Base-by-base conservation (phyloP, 2,797 vertebrate genomes). In the Lacerta viridis region DNA sequence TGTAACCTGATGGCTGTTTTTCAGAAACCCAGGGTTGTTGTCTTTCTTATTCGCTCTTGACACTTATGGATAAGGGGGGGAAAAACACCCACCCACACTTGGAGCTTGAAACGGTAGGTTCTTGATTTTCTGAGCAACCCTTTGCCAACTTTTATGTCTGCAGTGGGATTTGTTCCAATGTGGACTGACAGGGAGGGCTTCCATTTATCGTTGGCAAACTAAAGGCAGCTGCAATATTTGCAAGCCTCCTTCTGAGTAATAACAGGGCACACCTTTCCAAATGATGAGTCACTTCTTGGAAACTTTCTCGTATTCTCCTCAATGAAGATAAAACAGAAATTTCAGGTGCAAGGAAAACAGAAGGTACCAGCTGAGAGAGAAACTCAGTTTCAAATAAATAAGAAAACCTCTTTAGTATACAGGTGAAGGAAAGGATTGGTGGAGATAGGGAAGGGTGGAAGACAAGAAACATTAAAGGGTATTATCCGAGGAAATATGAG, bases 151-250 rank as follows among this genome's bases (percentile, higher is more conserved):
- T 13, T 90, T 92, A 71, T 68, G 83, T 90, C 82, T 87, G 90
- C 66, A 89, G 9, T n/a, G 79, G 81, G 84, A 84, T 88, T 87
- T 86, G 55, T 71, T 93, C 79, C 83, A 85, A 89, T 11, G 61
- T 68, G 81, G 23, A 72, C 94, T 71, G 88, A 90, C 4, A 84
- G 87, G 87, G 88, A 84, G 39, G 82, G 77, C 84, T 90, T 88
- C 64, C 75, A 93, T 11, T 95, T 95, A 94, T 94, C 92, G 95
- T 94, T 90, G 85, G 82, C 92, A 95, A 94, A 88, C 1, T 3
- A 71, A 91, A 86, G 39, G 84, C 90, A 33, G 61, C 82, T 95
- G 92, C 80, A 81, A 90, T 80, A 64, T 89, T 90, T 80, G 43
- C 7, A 92, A 85, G 33, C 59, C 76, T 92, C 93, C 86, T 92